Evolutionary conservation across 2,888 invertebrate species (phyloP).

Genomic region (Spicauda simplicius): DNA sequence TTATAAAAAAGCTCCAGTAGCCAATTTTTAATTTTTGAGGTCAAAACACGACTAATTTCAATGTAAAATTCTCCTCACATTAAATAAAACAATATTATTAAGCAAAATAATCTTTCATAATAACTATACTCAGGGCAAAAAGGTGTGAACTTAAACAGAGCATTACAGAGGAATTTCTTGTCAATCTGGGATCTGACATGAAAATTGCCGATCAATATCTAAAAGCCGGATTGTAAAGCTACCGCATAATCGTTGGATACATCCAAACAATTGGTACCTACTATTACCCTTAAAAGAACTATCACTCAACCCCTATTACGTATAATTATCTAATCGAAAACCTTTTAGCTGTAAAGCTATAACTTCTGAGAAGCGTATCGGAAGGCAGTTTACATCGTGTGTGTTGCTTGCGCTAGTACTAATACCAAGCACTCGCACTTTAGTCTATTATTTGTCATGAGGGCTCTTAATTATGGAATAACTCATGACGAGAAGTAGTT

Average conservation of each 20-base stretch:
- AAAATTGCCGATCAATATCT: constrained; percentile 61
- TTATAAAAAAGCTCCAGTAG: no score
- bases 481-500: no score
- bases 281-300: constrained; percentile 58
- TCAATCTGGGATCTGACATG: constrained; percentile 55
- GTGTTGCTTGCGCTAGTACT: constrained; percentile 19
- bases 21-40: no score
- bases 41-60: no score
- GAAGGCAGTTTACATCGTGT: constrained; percentile 5
- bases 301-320: constrained; percentile 65
- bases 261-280: constrained; percentile 53
- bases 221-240: constrained; percentile 56
- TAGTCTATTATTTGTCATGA: background rate
- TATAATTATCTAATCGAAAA: constrained; percentile 84
- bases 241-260: constrained; percentile 72
- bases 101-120: background rate
- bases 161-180: constrained; percentile 24
- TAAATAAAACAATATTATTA: background rate
- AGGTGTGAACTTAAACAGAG: constrained; percentile 38
- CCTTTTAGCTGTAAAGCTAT: constrained; percentile 78
- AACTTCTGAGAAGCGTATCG: constrained; percentile 75
- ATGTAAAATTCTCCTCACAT: no score
- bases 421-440: background rate
- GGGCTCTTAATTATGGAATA: no score
- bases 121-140: background rate